These are phyloP conservation scores for Phrixothrix hirtus DNA, from an alignment of 2,888 invertebrate genomes.

Conservation along the genomic window DNA sequence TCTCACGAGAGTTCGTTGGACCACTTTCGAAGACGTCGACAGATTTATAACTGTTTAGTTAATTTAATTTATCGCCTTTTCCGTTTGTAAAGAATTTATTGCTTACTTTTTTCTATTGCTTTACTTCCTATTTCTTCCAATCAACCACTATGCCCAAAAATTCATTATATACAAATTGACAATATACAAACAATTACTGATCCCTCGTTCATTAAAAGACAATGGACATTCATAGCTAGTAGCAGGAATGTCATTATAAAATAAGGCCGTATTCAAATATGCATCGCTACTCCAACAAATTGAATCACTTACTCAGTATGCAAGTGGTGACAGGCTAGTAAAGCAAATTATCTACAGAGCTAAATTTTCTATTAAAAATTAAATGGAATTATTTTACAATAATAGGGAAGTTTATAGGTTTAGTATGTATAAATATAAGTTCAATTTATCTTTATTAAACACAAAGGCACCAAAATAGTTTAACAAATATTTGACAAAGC, in stretches of 20 bases:
- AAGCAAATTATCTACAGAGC: background rate
- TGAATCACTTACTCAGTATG: slow-evolving; percentile 46
- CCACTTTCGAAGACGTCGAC: background rate
- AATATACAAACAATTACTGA: slow-evolving; percentile 57
- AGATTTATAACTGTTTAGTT: slow-evolving; percentile 7
- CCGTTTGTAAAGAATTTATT: background rate
- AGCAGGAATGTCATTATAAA: slow-evolving; percentile 54
- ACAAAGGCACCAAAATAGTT: background rate
- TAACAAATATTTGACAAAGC: too few species aligned
- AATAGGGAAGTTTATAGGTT: too few species aligned
- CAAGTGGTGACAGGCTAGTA: background rate
- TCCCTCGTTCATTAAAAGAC: slow-evolving; percentile 53
- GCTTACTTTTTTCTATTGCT: background rate
- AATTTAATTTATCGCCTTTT: slow-evolving; percentile 8
- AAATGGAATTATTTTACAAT: background rate
- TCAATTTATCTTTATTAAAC: background rate
- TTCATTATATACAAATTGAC: slow-evolving; percentile 56
- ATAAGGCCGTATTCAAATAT: slow-evolving; percentile 50
- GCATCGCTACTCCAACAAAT: slow-evolving; percentile 50
- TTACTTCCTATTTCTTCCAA: background rate
- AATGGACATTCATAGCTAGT: slow-evolving; percentile 55
- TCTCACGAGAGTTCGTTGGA: slow-evolving; percentile 6
- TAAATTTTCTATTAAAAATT: background rate
- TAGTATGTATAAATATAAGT: too few species aligned
- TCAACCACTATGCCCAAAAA: slow-evolving; percentile 29